These are phyloP conservation scores for Anagyrus pseudococci DNA, from an alignment of 2,888 invertebrate species.

Conservation along the genomic window DNA sequence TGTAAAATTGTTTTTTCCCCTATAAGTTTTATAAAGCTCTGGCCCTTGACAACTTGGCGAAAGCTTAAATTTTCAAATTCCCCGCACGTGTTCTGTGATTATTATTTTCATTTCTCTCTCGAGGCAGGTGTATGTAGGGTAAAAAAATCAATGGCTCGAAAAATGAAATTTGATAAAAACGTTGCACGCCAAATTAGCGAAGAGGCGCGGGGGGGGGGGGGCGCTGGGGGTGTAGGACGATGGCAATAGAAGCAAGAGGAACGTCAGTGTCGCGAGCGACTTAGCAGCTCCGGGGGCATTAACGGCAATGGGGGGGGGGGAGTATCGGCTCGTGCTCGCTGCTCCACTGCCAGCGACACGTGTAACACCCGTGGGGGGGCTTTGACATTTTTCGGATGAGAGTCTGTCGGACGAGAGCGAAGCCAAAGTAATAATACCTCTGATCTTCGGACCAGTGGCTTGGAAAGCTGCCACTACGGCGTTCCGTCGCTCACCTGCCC, in stretches of 20 bases:
- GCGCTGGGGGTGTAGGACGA: neutral
- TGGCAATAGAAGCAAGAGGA: conserved; percentile 3
- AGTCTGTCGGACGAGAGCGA: conserved; percentile 9
- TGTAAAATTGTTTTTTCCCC: too few species aligned
- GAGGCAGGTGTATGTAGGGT: too few species aligned
- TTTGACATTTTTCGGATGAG: conserved; percentile 34
- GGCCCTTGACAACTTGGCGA: too few species aligned
- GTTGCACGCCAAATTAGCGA: neutral
- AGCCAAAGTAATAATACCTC: conserved; percentile 11
- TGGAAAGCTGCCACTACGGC: conserved; percentile 29
- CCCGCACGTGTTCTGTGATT: too few species aligned
- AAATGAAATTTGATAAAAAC: neutral
- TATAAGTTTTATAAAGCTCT: too few species aligned
- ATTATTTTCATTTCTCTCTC: too few species aligned
- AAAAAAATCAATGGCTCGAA: too few species aligned
- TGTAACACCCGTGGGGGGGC: neutral
- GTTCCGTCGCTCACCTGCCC: neutral
- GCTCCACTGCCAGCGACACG: neutral
- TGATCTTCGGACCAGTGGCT: conserved; percentile 34
- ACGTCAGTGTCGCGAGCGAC: neutral
- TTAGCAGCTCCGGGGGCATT: neutral
- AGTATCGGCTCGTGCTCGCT: too few species aligned
- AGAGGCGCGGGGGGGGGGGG: neutral
- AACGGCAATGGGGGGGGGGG: neutral
- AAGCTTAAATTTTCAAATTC: too few species aligned